phyloP scores from a whole-genome alignment of 2,797 vertebrate species.

The Dromococcyx pavoninus region DNA sequence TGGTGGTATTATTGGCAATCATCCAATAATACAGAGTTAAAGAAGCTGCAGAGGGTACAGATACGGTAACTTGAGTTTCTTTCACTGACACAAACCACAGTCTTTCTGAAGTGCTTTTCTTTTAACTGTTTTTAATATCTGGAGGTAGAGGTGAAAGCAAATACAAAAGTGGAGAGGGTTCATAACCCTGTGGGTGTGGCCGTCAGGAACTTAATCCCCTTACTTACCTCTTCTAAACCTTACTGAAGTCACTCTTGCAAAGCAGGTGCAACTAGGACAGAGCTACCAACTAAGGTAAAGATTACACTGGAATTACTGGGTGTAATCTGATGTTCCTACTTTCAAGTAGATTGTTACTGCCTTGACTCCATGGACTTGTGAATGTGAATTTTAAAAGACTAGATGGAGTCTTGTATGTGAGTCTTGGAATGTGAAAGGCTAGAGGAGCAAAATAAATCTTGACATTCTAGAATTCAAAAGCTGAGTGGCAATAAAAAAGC shows the following conservation, averaged over 20 bases:
- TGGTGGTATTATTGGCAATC: background rate
- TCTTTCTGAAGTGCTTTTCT: background rate
- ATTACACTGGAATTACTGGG: slow-evolving; percentile 37
- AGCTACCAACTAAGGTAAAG: slow-evolving; percentile 44
- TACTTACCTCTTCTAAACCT: slow-evolving; percentile 25
- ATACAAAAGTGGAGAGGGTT: background rate
- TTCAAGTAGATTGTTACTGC: background rate
- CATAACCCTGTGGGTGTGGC: background rate
- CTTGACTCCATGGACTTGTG: background rate
- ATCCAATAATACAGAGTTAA: background rate
- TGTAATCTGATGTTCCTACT: slow-evolving; percentile 1
- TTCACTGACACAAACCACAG: accelerated
- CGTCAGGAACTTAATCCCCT: slow-evolving; percentile 5
- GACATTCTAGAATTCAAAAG: background rate
- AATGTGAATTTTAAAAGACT: background rate
- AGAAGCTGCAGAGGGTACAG: background rate
- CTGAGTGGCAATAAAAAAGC: background rate
- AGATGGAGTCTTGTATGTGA: background rate
- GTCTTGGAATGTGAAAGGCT: background rate
- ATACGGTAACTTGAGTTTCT: background rate
- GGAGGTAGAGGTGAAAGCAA: background rate
- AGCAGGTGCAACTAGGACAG: slow-evolving; percentile 46
- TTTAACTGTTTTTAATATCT: background rate
- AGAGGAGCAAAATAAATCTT: background rate
- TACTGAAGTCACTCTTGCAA: background rate